Percentiles rank a stretch among this genome's conserved stretches.
These are phyloP conservation scores for Plebejus argus DNA, from an alignment of 2,888 invertebrate genomes.

Conservation along the genomic window DNA sequence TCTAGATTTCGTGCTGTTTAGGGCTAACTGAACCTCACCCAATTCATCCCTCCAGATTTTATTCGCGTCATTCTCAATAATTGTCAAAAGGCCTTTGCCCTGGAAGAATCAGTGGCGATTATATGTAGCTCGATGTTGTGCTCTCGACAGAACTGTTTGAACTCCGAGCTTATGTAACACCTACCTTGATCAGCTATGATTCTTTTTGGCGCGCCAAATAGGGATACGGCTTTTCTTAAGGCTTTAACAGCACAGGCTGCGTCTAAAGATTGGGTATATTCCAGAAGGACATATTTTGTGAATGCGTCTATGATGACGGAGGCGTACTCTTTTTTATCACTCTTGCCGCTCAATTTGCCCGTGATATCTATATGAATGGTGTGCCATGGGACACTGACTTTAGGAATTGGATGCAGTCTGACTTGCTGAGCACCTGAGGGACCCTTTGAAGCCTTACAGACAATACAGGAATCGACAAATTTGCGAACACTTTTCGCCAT, in stretches of 20 bases:
- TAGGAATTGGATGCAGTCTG: conserved; percentile 42
- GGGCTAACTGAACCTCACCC: conserved; percentile 40
- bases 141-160: conserved; percentile 32
- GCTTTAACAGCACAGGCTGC: conserved; percentile 34
- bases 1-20: conserved; percentile 40
- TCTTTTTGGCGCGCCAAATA: conserved; percentile 32
- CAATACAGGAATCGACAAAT: conserved; percentile 42
- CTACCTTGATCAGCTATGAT: conserved; percentile 40
- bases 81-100: conserved; percentile 42
- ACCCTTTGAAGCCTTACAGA: conserved; percentile 43
- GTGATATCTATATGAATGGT: conserved; percentile 46
- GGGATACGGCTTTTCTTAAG: conserved; percentile 41
- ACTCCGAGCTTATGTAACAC: conserved; percentile 36
- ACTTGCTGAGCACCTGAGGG: conserved; percentile 40
- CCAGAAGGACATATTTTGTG: conserved; percentile 42
- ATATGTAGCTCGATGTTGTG: conserved; percentile 41
- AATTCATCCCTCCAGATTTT: conserved; percentile 39
- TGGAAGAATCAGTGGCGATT: conserved; percentile 43
- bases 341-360: not conserved
- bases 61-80: conserved; percentile 26
- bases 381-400: conserved; percentile 43
- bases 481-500: conserved; percentile 44
- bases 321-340: not conserved
- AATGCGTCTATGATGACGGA: conserved; percentile 39
- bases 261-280: conserved; percentile 38